phyloP scores from a whole-genome alignment of 1,140 invertebrate genomes.

The Drosophila pallidifrons region DNA sequence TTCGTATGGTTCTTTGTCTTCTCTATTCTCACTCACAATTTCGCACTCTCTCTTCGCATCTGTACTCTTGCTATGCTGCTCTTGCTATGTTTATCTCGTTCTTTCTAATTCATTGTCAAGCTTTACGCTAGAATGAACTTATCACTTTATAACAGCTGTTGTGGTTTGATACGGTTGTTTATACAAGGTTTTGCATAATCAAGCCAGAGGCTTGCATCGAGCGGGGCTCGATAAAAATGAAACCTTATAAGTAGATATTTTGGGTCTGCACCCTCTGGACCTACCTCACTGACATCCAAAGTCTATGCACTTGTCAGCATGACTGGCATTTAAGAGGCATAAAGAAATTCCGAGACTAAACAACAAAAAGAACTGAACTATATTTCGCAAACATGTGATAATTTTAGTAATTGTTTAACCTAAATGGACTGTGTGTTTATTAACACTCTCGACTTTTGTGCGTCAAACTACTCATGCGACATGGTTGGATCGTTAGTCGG shows the following conservation, averaged over 20 bases:
- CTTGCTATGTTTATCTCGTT: background rate
- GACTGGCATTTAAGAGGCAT: conserved; percentile 19
- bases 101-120: background rate
- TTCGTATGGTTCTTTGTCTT: background rate
- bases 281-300: conserved; percentile 9
- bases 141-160: conserved; percentile 23
- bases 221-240: background rate
- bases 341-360: background rate
- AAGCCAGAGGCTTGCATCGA: conserved; percentile 16
- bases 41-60: background rate
- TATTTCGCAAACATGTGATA: conserved; percentile 23
- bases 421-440: conserved; percentile 15
- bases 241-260: too few species aligned
- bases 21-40: background rate
- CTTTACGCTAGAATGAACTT: conserved; percentile 14
- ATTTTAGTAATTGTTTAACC: conserved; percentile 29
- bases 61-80: background rate
- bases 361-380: conserved; percentile 2
- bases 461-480: conserved; percentile 6
- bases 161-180: conserved; percentile 5
- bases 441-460: conserved; percentile 30
- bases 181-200: background rate
- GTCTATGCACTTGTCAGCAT: conserved; percentile 5
- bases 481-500: conserved; percentile 3
- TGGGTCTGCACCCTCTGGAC: background rate